Evolutionary conservation across 2,113 vertebrate genomes (phyloP).

Genomic region (Aramus guarauna): DNA sequence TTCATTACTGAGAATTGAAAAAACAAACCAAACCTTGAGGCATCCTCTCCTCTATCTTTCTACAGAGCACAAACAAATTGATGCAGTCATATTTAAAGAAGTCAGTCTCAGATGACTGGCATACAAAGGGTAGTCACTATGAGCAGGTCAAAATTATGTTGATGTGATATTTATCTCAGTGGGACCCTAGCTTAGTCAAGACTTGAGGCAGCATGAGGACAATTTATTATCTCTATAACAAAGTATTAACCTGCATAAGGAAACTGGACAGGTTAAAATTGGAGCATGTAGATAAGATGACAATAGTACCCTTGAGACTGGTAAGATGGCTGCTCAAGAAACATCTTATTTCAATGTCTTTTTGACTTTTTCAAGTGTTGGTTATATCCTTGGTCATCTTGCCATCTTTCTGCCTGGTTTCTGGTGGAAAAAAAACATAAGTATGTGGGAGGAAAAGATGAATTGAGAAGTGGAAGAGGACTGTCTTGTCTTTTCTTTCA

Average conservation of each 20-base stretch:
- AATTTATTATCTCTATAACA: background rate
- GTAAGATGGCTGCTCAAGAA: background rate
- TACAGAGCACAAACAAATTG: background rate
- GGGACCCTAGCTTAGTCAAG: background rate
- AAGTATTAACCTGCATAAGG: background rate
- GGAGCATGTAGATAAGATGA: background rate
- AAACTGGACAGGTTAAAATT: background rate
- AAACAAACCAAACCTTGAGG: background rate
- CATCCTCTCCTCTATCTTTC: background rate
- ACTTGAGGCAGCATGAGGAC: background rate
- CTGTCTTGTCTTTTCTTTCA: background rate
- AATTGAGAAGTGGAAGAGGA: background rate
- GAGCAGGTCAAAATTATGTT: background rate
- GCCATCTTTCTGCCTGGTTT: background rate
- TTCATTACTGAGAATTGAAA: background rate
- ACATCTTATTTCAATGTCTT: rapidly evolving
- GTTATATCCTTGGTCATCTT: background rate
- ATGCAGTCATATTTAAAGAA: background rate
- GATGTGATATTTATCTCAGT: background rate
- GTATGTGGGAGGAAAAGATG: background rate
- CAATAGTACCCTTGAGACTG: background rate
- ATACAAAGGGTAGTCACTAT: background rate
- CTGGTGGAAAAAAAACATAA: background rate
- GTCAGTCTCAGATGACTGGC: background rate
- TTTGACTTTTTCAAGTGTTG: background rate